Conservation (phyloP, 1,140 invertebrate genomes). For the Calycopis cecrops region DNA sequence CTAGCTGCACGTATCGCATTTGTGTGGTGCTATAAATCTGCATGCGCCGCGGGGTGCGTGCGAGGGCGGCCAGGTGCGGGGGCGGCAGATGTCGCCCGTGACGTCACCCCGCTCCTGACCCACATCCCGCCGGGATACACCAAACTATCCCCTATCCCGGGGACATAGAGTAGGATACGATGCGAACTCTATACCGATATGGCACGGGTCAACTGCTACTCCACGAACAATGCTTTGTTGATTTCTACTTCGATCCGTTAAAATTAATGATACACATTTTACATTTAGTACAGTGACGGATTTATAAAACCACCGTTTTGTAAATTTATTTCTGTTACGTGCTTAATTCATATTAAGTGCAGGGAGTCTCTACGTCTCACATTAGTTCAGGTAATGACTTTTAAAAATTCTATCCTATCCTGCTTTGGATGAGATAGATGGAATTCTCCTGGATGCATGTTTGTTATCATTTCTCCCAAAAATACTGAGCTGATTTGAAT, state of each 20-base stretch:
- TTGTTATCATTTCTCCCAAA: too few relatives aligned
- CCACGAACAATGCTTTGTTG: conserved; percentile 22
- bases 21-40: conserved; percentile 51
- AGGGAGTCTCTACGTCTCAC: too few relatives aligned
- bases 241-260: conserved; percentile 19
- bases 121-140: conserved; percentile 29
- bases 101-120: conserved; percentile 39
- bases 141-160: conserved; percentile 16
- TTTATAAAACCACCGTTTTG: too few relatives aligned
- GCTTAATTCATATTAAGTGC: too few relatives aligned
- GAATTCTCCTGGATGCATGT: too few relatives aligned
- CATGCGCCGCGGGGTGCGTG: conserved; percentile 35
- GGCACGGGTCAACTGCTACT: conserved; percentile 27
- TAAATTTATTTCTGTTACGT: too few relatives aligned
- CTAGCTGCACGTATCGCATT: conserved; percentile 17
- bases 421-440: too few relatives aligned
- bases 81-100: conserved; percentile 48
- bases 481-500: too few relatives aligned
- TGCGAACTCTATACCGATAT: conserved; percentile 12
- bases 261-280: conserved; percentile 18
- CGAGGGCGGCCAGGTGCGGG: conserved; percentile 39
- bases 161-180: conserved; percentile 9
- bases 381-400: too few relatives aligned
- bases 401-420: too few relatives aligned
- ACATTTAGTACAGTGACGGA: neutral